phyloP scores from a whole-genome alignment of 2,797 vertebrate species.

The Passerculus sandwichensis region DNA sequence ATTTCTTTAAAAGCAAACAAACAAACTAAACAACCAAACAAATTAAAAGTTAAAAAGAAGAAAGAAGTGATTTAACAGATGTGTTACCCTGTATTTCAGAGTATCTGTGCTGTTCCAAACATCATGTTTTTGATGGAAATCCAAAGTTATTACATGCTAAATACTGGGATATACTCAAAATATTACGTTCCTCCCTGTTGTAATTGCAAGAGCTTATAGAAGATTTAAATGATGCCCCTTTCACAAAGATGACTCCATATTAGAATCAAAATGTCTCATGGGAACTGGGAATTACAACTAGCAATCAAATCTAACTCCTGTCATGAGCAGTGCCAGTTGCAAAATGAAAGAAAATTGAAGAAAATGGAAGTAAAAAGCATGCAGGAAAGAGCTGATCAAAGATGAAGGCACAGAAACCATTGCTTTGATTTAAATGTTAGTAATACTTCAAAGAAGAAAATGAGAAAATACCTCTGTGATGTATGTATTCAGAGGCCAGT shows the following conservation, averaged over 20 bases:
- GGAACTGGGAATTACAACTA: neutral
- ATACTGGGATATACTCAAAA: neutral
- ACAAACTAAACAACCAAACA: neutral
- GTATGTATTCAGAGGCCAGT: neutral
- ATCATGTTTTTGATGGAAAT: neutral
- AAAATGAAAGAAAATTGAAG: slow-evolving; percentile 1
- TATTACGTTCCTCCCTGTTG: neutral
- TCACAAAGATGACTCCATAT: neutral
- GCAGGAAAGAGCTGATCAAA: neutral
- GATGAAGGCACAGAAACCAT: neutral
- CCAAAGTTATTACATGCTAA: neutral
- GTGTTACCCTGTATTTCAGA: neutral
- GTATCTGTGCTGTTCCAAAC: neutral
- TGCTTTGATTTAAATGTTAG: neutral
- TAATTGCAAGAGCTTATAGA: neutral
- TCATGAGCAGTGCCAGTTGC: neutral
- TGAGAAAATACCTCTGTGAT: neutral
- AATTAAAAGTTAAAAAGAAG: neutral
- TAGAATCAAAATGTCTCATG: neutral
- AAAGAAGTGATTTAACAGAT: neutral
- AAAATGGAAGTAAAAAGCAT: neutral
- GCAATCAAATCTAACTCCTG: neutral
- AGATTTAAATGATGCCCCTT: neutral
- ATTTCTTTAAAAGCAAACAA: neutral
- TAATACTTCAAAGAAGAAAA: neutral